These are phyloP conservation scores for Theropithecus gelada DNA, from an alignment of 2,113 vertebrate species.

Conservation along the genomic window DNA sequence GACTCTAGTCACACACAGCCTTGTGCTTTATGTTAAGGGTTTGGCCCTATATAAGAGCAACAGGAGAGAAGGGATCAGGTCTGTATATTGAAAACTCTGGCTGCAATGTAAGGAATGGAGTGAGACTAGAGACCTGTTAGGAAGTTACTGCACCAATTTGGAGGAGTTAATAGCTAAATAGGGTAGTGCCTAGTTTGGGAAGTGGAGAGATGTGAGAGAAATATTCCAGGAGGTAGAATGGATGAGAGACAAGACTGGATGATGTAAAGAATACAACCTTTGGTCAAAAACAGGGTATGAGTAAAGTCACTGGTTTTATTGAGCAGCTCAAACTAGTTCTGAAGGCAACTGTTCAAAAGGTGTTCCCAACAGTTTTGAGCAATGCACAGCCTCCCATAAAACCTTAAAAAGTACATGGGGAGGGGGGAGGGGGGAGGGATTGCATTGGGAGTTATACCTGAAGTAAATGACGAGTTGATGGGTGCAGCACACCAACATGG, in stretches of 20 bases:
- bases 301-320: constrained; percentile 54
- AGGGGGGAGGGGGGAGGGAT: no score
- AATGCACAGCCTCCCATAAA: not conserved
- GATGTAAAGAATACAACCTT: constrained; percentile 22
- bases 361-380: not conserved
- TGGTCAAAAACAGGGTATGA: constrained; percentile 4
- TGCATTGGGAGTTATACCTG: no score
- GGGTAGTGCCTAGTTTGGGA: not conserved
- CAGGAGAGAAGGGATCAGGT: not conserved
- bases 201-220: not conserved
- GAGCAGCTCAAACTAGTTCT: constrained; percentile 46
- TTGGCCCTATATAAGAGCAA: not conserved
- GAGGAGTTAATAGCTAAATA: not conserved
- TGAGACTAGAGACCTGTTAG: not conserved
- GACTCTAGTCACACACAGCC: not conserved
- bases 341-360: constrained; percentile 39
- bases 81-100: not conserved
- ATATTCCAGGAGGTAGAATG: not conserved
- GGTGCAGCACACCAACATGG: no score
- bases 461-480: no score
- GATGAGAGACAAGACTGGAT: not conserved
- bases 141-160: not conserved
- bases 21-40: not conserved
- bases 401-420: not conserved
- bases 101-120: not conserved